Evolutionary conservation across 2,113 vertebrate species (phyloP), one percentile per base, ranked within the genome.

Genomic region (Orycteropus afer): DNA sequence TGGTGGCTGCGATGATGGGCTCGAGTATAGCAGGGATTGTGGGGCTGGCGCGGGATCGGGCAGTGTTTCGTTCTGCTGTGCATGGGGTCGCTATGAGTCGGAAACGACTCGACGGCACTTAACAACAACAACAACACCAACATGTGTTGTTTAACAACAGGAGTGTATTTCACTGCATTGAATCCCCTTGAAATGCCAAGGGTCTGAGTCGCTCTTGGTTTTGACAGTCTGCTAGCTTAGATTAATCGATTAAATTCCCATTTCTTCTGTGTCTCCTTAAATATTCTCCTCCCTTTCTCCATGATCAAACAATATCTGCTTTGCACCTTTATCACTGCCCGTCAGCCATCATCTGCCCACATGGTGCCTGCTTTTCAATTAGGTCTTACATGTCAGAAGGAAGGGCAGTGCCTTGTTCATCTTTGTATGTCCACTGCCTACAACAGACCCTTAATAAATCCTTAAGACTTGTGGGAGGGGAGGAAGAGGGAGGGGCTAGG

Each of bases 131-230:
- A n/a, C n/a, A n/a, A n/a, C n/a, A n/a, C n/a, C n/a, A n/a, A n/a
- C n/a, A 14, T 71, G 7, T 71, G 69, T 40, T 71, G 6, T 71
- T 71, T 40, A 40, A 40, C 11, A 51, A 20, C 4, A 37, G 45
- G 65, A 22, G 0, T 12, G 51, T 0, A 0, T 5, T 37, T 15
- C 11, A 0, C 27, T 5, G 29, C 6, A 0, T 0, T 22, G 49
- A 63, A 14, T 32, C 83, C 29, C 32, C 34, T 74, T 51, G 12
- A 18, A 18, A 3, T 0, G 3, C 27, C 7, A 4, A 5, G 37
- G 5, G 4, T 47, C 53, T 34, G 40, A 55, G 5, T 23, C 42
- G 65, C 79, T 1, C 1, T 34, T 0, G 1, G n/a, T 34, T 73
- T 32, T 18, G 1, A 10, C 40, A 11, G 13, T 1, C 67, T 65